Percentiles rank a stretch among this genome's conserved stretches.
phyloP scores from a whole-genome alignment of 92 coral and sea anemone species.

The Muricea muricata region DNA sequence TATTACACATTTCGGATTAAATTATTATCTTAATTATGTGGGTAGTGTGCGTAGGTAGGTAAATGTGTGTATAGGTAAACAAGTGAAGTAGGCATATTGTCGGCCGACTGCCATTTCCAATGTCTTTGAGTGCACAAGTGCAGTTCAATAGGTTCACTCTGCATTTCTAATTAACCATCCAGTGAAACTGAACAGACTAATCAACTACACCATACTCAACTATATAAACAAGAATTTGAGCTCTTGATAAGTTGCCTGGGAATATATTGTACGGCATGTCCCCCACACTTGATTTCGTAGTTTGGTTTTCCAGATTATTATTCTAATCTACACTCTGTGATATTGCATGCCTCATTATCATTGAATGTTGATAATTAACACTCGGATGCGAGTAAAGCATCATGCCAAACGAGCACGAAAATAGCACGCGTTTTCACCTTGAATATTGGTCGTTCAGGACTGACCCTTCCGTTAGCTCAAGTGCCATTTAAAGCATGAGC shows the following conservation, averaged over 20 bases:
- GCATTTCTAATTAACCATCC: not conserved
- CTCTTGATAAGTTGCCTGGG: conserved; percentile 2
- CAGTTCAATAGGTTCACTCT: not conserved
- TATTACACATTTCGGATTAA: too few relatives aligned
- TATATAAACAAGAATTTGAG: not conserved
- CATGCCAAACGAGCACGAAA: not conserved
- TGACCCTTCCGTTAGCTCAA: conserved; percentile 14
- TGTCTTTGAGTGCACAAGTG: not conserved
- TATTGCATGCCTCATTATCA: not conserved
- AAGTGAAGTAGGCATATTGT: not conserved
- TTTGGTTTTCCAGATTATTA: not conserved
- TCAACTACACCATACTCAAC: not conserved
- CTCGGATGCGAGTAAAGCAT: not conserved
- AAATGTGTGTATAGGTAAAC: not conserved
- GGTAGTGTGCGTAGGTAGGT: not conserved
- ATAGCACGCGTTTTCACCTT: not conserved
- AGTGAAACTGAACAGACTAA: not conserved
- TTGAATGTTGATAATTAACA: not conserved
- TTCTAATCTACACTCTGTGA: not conserved
- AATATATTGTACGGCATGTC: not conserved
- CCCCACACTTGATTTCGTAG: not conserved
- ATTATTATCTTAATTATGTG: too few relatives aligned
- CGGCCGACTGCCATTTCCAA: too few relatives aligned
- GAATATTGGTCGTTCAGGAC: not conserved
- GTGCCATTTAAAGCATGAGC: conserved; percentile 7